Evolutionary conservation across 2,113 vertebrate species (phyloP).

Genomic region (Phaethornis superciliosus): DNA sequence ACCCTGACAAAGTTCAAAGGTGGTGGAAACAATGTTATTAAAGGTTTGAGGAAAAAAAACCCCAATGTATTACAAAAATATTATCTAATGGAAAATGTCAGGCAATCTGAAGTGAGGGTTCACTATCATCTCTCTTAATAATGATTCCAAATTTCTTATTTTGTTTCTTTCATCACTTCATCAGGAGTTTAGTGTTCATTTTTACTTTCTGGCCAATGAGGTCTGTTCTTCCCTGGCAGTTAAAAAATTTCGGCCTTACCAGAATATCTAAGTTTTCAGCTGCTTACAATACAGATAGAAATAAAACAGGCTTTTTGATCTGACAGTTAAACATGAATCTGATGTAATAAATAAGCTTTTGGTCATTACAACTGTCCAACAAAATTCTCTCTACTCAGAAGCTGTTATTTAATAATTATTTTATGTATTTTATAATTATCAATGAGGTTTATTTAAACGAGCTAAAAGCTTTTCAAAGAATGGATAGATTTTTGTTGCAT

Average conservation of each 20-base stretch:
- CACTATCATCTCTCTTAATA: neutral
- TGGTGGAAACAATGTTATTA: neutral
- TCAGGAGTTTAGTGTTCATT: neutral
- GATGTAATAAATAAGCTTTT: neutral
- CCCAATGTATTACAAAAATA: neutral
- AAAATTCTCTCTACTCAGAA: neutral
- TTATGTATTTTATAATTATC: neutral
- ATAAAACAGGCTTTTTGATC: neutral
- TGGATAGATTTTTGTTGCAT: neutral
- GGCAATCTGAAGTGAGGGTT: neutral
- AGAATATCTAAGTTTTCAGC: neutral
- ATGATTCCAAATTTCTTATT: neutral
- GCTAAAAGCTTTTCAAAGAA: neutral
- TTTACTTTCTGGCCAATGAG: neutral
- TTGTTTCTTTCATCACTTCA: constrained; percentile 3
- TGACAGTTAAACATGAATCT: neutral
- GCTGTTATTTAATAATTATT: neutral
- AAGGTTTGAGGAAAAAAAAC: neutral
- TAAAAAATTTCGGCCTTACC: neutral
- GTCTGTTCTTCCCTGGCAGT: neutral
- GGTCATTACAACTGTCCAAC: neutral
- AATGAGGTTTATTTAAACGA: neutral
- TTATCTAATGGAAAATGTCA: neutral
- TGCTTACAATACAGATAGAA: neutral
- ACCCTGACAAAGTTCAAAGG: neutral